These are phyloP conservation scores for Bellardia pandia DNA, from an alignment of 2,888 invertebrate species.

Conservation along the genomic window DNA sequence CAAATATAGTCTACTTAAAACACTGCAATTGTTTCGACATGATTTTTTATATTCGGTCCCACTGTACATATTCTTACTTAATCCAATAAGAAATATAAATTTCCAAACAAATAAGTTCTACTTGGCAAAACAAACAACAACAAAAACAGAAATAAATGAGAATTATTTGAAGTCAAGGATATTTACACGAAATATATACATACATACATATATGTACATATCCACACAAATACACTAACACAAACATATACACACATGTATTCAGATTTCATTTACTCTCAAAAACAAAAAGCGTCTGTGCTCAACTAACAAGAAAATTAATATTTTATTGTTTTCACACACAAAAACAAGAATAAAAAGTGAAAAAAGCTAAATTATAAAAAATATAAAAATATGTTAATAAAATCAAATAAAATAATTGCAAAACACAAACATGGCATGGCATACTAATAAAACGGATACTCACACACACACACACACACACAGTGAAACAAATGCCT, in stretches of 20 bases:
- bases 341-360: conserved; percentile 78
- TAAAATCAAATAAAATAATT: conserved; percentile 75
- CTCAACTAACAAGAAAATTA: conserved; percentile 81
- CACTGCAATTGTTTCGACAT: too few species aligned
- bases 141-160: conserved; percentile 41
- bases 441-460: conserved; percentile 69
- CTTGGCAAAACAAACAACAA: conserved; percentile 38
- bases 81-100: conserved; percentile 58
- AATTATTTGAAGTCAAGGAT: conserved; percentile 55
- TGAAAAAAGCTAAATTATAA: conserved; percentile 73
- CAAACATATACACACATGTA: background rate
- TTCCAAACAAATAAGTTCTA: conserved; percentile 35
- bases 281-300: conserved; percentile 57
- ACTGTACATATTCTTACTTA: conserved; percentile 52
- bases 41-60: background rate
- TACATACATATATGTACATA: background rate
- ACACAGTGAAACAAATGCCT: conserved; percentile 57
- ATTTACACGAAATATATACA: conserved; percentile 47
- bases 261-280: conserved; percentile 41
- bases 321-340: conserved; percentile 81
- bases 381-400: conserved; percentile 78
- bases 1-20: background rate
- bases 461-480: conserved; percentile 59
- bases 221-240: background rate
- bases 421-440: conserved; percentile 75